Conservation (phyloP, 2,888 invertebrate species). For the Epirrhoe alternata region DNA sequence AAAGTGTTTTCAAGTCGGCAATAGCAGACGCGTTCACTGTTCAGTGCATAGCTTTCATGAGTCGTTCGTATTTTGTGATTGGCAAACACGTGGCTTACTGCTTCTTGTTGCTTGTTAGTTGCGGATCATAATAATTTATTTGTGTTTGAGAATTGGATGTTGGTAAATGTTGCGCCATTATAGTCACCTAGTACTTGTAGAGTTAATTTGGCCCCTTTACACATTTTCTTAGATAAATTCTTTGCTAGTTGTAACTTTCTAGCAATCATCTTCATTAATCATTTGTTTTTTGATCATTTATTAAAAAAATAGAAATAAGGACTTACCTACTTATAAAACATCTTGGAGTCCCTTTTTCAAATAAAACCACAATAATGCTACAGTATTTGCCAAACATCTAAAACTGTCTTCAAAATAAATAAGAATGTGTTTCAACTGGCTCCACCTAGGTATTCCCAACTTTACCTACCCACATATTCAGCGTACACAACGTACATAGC, state of each 20-base stretch:
- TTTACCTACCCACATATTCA: slow-evolving; percentile 17
- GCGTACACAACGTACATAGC: slow-evolving; percentile 27
- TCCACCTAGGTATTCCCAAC: slow-evolving; percentile 15
- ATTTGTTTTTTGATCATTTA: no score
- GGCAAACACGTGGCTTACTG: not conserved
- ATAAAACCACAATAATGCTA: not conserved
- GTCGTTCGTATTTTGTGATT: not conserved
- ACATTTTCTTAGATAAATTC: no score
- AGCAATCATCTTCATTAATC: no score
- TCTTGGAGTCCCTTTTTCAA: not conserved
- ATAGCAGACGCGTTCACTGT: slow-evolving; percentile 1
- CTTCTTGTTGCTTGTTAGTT: not conserved
- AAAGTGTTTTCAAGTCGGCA: not conserved
- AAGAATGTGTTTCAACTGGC: slow-evolving; percentile 11
- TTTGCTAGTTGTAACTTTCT: no score
- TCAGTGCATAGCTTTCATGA: not conserved
- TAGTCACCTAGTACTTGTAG: not conserved
- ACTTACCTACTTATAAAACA: not conserved
- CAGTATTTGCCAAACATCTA: not conserved
- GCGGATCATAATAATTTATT: not conserved
- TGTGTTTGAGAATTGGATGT: not conserved
- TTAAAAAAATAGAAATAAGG: no score
- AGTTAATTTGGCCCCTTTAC: not conserved
- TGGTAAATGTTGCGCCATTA: not conserved
- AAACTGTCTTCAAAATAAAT: slow-evolving; percentile 20